Conservation (phyloP, 2,797 vertebrate species). For the Bradypodion pumilum region DNA sequence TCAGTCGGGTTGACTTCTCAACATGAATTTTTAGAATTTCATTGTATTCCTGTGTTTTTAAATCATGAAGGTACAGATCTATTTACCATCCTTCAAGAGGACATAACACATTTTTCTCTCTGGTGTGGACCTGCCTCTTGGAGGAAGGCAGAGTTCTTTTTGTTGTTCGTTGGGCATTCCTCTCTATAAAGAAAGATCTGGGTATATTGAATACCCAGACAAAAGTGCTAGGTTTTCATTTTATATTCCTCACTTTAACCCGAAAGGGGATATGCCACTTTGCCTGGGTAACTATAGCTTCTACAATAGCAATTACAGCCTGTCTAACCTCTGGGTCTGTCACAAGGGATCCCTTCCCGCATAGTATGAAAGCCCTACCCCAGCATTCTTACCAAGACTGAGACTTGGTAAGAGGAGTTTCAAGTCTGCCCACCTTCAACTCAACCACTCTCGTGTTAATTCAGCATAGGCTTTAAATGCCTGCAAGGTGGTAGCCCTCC, state of each 20-base stretch:
- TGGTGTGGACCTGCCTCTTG: conserved; percentile 9
- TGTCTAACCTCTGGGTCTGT: conserved; percentile 58
- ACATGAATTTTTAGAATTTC: too few relatives aligned
- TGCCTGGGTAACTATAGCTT: conserved; percentile 63
- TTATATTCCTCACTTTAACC: conserved; percentile 72
- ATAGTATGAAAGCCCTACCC: conserved; percentile 56
- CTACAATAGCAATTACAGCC: conserved; percentile 49
- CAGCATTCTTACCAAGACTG: conserved; percentile 54
- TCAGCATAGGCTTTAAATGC: background rate
- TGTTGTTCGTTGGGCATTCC: background rate
- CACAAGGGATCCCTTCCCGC: conserved; percentile 41
- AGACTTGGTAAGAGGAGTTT: conserved; percentile 26
- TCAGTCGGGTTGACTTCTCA: too few relatives aligned
- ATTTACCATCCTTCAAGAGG: conserved; percentile 46
- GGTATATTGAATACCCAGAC: conserved; percentile 61
- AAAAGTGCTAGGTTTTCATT: conserved; percentile 72
- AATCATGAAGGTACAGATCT: conserved; percentile 37
- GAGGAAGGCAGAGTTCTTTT: conserved; percentile 46
- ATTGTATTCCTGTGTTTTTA: conserved; percentile 18
- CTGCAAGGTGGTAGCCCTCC: background rate
- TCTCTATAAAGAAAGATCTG: conserved; percentile 67
- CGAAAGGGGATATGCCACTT: conserved; percentile 74
- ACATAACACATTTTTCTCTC: conserved; percentile 22
- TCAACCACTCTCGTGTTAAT: background rate
- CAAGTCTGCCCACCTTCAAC: background rate